phyloP scores from a whole-genome alignment of 2,797 vertebrate genomes.

The Microchirus variegatus region DNA sequence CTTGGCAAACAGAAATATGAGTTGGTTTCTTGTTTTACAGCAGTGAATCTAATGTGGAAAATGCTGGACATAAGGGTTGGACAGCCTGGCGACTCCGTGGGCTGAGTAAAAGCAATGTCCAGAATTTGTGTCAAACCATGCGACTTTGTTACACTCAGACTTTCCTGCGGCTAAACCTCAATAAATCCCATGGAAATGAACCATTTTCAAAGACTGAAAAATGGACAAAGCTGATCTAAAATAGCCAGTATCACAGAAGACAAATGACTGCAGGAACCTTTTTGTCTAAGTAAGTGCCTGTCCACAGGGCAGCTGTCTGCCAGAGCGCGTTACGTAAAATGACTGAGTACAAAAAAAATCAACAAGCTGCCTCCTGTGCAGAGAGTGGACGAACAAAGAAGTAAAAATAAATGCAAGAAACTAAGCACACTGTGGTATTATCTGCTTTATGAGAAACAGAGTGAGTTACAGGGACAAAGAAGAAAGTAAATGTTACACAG shows the following conservation, averaged over 20 bases:
- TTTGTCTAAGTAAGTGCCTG: slow-evolving; percentile 37
- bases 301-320: slow-evolving; percentile 33
- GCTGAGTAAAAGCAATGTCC: slow-evolving; percentile 18
- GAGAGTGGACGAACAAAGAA: slow-evolving; percentile 17
- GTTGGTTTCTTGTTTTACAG: slow-evolving; percentile 36
- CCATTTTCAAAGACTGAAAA: slow-evolving; percentile 16
- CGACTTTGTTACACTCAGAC: slow-evolving; percentile 7
- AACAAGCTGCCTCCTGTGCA: slow-evolving; percentile 28
- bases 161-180: slow-evolving; percentile 17
- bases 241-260: slow-evolving; percentile 17
- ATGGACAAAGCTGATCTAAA: slow-evolving; percentile 23
- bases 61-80: slow-evolving; percentile 23
- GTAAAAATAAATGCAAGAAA: slow-evolving; percentile 1
- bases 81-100: slow-evolving; percentile 50
- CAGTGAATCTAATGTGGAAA: slow-evolving; percentile 58
- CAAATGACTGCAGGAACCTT: slow-evolving; percentile 39
- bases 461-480: neutral
- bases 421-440: neutral
- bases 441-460: neutral
- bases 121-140: slow-evolving; percentile 20
- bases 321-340: slow-evolving; percentile 31
- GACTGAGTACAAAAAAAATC: slow-evolving; percentile 56
- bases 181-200: slow-evolving; percentile 17
- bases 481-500: too few species aligned
- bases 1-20: slow-evolving; percentile 39